These are phyloP conservation scores for Fregetta grallaria DNA, from an alignment of 2,113 vertebrate species.

Conservation along the genomic window DNA sequence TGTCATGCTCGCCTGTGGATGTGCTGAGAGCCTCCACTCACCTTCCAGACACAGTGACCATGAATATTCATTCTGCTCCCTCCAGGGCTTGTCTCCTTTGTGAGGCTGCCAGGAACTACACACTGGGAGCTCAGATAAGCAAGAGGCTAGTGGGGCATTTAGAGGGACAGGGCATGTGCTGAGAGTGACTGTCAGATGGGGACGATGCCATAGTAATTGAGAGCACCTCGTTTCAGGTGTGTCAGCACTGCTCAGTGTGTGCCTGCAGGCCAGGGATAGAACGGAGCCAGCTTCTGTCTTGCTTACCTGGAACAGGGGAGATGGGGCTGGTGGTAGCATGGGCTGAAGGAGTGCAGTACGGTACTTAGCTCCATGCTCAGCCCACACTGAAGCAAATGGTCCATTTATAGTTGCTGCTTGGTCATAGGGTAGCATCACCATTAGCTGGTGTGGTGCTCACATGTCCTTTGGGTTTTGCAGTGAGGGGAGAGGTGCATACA, in stretches of 20 bases:
- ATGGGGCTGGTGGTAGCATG: background rate
- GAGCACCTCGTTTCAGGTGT: background rate
- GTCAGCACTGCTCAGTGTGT: background rate
- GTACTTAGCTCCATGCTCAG: background rate
- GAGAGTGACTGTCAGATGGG: background rate
- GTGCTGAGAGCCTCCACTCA: background rate
- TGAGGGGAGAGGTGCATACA: background rate
- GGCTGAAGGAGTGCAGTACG: background rate
- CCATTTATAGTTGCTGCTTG: background rate
- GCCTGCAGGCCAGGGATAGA: background rate
- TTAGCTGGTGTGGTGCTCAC: background rate
- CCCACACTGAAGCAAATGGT: background rate
- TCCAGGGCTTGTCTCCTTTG: background rate
- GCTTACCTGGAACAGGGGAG: background rate
- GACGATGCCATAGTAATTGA: background rate
- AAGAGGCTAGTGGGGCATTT: background rate
- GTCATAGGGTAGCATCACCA: background rate
- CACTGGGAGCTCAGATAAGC: background rate
- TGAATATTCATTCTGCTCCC: conserved; percentile 9
- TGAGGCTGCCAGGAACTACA: background rate
- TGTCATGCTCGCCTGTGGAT: background rate
- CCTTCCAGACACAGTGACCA: background rate
- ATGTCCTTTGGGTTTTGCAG: background rate
- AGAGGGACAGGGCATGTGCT: background rate
- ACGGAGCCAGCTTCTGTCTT: background rate